Percentiles rank a stretch among this genome's conserved stretches.
Conservation (phyloP, 2,113 vertebrate genomes). For the Nycticorax nycticorax region DNA sequence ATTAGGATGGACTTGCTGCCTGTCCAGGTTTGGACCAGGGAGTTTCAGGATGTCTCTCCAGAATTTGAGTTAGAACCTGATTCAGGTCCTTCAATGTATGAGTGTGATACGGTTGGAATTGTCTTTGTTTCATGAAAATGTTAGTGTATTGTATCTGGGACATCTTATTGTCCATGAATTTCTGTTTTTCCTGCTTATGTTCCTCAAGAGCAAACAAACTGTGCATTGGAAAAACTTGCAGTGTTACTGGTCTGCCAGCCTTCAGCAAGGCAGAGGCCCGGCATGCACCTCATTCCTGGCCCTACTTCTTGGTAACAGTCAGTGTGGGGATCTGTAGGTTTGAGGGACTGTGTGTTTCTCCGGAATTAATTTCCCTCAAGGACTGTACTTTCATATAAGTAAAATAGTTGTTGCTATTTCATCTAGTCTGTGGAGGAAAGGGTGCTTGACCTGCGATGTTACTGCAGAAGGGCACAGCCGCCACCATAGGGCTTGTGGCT, state of each 20-base stretch:
- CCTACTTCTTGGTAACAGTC: not conserved
- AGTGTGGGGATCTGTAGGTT: not conserved
- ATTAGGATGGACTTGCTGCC: not conserved
- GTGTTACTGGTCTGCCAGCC: not conserved
- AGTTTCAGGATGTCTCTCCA: not conserved
- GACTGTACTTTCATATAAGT: not conserved
- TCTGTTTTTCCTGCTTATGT: not conserved
- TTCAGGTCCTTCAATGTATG: accelerated
- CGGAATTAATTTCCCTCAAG: not conserved
- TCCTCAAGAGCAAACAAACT: not conserved
- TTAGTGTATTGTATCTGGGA: not conserved
- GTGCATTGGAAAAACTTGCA: accelerated
- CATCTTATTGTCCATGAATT: accelerated
- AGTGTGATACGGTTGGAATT: not conserved
- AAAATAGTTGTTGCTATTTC: not conserved
- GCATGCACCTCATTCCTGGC: not conserved
- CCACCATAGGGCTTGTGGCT: not conserved
- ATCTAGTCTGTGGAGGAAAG: not conserved
- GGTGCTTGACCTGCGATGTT: not conserved
- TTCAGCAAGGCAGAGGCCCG: not conserved
- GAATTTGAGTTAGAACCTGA: not conserved
- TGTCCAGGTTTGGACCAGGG: not conserved
- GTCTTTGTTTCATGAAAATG: not conserved
- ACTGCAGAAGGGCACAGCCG: not conserved
- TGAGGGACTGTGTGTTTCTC: not conserved